Percentiles rank a stretch among this genome's conserved stretches.
Conservation (phyloP, 2,113 vertebrate species). For the Ardeotis arabs region DNA sequence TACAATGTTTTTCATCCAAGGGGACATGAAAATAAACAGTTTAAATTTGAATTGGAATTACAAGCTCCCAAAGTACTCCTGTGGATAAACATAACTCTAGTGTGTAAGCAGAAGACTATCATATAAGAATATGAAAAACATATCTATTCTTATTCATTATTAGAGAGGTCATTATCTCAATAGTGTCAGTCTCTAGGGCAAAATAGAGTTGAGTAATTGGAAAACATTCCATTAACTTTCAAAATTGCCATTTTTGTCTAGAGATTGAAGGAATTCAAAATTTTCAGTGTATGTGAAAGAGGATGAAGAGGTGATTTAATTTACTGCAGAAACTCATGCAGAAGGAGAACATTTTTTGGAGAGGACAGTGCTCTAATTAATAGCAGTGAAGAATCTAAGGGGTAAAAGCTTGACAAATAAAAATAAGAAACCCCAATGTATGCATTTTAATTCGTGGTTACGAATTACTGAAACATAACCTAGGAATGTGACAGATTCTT, state of each 20-base stretch:
- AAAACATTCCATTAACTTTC: not conserved
- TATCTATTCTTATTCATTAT: not conserved
- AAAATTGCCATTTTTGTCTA: not conserved
- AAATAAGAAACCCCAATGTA: accelerated
- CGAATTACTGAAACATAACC: not conserved
- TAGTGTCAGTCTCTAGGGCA: not conserved
- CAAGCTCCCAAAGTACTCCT: not conserved
- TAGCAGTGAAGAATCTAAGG: not conserved
- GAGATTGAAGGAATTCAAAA: not conserved
- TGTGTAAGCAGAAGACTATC: not conserved
- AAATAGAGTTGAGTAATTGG: not conserved
- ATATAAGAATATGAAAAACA: not conserved
- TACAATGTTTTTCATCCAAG: not conserved
- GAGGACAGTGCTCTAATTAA: not conserved
- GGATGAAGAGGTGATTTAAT: not conserved
- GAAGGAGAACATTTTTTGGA: not conserved
- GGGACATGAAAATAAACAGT: not conserved
- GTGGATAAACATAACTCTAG: not conserved
- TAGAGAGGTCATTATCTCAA: not conserved
- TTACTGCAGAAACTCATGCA: not conserved
- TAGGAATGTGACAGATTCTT: not conserved
- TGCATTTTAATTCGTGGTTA: not conserved
- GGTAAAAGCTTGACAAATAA: not conserved
- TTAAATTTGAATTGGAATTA: not conserved
- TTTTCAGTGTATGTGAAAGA: not conserved